Evolutionary conservation across 2,797 vertebrate genomes (phyloP).

Genomic region (Cossypha caffra): DNA sequence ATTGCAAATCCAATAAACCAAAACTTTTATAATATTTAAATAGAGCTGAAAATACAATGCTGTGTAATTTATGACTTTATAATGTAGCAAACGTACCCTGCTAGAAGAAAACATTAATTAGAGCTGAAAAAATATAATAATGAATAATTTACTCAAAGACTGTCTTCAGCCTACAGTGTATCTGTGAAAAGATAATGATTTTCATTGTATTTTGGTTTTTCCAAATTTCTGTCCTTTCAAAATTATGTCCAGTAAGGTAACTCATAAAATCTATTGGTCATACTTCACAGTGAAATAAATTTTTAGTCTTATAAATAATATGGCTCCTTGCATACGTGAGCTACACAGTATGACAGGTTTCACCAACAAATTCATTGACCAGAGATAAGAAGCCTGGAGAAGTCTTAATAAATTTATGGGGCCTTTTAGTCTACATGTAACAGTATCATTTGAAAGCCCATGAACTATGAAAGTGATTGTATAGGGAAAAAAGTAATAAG

Average conservation of each 20-base stretch:
- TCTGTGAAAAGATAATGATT: not conserved
- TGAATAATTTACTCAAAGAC: not conserved
- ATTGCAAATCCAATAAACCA: not conserved
- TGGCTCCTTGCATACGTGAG: not conserved
- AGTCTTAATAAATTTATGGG: not conserved
- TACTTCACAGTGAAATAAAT: not conserved
- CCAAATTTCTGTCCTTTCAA: not conserved
- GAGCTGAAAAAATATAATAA: not conserved
- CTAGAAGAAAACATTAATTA: not conserved
- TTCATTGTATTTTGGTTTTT: not conserved
- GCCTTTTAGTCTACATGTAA: not conserved
- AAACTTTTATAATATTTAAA: not conserved
- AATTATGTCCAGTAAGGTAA: not conserved
- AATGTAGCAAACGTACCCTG: not conserved
- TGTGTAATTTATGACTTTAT: not conserved
- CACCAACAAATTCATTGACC: not conserved
- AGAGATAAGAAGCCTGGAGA: not conserved
- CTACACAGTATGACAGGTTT: not conserved
- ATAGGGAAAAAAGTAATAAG: not conserved
- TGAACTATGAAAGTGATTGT: not conserved
- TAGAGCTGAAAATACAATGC: not conserved
- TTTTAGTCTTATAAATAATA: not conserved
- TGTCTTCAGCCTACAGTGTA: not conserved
- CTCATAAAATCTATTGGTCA: not conserved
- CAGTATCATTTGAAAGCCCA: not conserved